These are phyloP conservation scores for Axinella damicornis DNA, from an alignment of 37 sponge, comb jelly and placozoan genomes.

Conservation along the genomic window DNA sequence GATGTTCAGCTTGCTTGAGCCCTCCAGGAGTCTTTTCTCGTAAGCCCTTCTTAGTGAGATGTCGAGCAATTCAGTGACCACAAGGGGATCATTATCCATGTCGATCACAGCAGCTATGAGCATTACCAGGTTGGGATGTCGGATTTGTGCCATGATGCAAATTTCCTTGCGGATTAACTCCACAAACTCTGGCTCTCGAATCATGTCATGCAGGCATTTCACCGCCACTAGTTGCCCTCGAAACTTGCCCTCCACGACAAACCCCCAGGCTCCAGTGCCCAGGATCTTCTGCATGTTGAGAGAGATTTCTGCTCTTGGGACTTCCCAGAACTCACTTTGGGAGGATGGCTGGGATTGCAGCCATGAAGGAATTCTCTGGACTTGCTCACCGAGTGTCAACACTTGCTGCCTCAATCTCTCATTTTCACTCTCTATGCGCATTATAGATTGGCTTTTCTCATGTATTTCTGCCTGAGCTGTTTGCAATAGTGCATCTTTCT, in stretches of 20 bases:
- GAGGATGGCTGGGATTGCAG: too few relatives aligned
- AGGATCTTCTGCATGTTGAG: not conserved
- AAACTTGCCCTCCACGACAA: not conserved
- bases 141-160: conserved; percentile 39
- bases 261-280: conserved; percentile 2
- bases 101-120: conserved; percentile 69
- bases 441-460: too few relatives aligned
- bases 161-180: conserved; percentile 57
- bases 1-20: conserved; percentile 2
- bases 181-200: not conserved
- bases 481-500: too few relatives aligned
- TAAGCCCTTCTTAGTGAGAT: conserved; percentile 54
- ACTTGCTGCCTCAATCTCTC: too few relatives aligned
- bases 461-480: too few relatives aligned
- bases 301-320: not conserved
- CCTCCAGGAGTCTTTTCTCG: conserved; percentile 16
- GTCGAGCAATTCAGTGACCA: conserved; percentile 79
- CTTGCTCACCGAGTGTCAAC: too few relatives aligned
- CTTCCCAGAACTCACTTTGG: not conserved
- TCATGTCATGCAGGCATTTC: conserved; percentile 28
- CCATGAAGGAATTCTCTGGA: too few relatives aligned
- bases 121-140: conserved; percentile 74
- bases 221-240: conserved; percentile 13
- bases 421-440: too few relatives aligned
- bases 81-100: conserved; percentile 28